phyloP scores from a whole-genome alignment of 2,797 vertebrate species.

The Mycteria americana region DNA sequence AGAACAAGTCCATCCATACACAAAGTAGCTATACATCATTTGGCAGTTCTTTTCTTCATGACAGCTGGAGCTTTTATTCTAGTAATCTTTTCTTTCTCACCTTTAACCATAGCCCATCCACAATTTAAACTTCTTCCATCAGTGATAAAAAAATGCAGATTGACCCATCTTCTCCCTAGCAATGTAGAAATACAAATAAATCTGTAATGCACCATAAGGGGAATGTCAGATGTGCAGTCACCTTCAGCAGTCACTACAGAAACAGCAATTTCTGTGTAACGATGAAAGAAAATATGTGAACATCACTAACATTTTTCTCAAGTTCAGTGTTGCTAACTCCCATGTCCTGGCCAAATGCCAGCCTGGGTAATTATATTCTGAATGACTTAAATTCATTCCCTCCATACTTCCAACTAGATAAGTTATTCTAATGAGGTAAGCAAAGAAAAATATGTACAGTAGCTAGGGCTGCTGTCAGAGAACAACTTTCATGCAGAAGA shows the following conservation, averaged over 20 bases:
- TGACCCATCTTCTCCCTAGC: background rate
- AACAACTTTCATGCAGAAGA: background rate
- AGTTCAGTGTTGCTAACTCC: background rate
- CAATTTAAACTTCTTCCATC: background rate
- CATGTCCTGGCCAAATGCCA: background rate
- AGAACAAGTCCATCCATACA: background rate
- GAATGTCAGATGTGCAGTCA: background rate
- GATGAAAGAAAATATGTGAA: background rate
- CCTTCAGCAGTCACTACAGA: background rate
- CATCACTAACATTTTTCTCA: background rate
- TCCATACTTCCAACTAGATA: background rate
- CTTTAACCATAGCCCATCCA: background rate
- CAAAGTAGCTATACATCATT: background rate
- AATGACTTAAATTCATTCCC: background rate
- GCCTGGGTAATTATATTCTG: background rate
- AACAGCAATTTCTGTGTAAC: background rate
- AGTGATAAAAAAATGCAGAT: background rate
- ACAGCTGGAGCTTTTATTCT: background rate
- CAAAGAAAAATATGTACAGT: background rate
- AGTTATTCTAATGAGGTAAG: background rate
- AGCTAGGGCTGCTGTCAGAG: background rate
- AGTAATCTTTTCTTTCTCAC: background rate
- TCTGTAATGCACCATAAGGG: background rate
- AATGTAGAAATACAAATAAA: background rate
- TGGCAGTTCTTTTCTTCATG: background rate